Evolutionary conservation across 2,113 vertebrate genomes (phyloP).

Genomic region (Larimichthys polyactis): DNA sequence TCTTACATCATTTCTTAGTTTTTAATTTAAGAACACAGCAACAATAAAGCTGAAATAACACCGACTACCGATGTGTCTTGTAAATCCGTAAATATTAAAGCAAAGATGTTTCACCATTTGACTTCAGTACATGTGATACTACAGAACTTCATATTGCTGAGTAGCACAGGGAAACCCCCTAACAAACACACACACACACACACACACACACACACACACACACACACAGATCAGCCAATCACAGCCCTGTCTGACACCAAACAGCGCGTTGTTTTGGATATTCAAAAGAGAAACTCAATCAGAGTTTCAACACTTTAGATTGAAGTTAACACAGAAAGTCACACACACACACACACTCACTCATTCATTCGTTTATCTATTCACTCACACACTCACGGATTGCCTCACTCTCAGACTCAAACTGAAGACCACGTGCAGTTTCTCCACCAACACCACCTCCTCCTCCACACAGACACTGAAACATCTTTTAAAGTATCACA

Average conservation of each 20-base stretch:
- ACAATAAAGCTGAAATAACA: background rate
- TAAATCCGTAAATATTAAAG: background rate
- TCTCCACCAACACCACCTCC: background rate
- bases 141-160: background rate
- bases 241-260: slow-evolving; percentile 32
- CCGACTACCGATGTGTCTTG: background rate
- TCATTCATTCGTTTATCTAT: slow-evolving; percentile 20
- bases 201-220: slow-evolving; percentile 16
- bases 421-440: slow-evolving; percentile 50
- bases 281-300: slow-evolving; percentile 10
- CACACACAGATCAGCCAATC: slow-evolving; percentile 50
- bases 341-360: background rate
- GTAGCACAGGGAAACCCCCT: slow-evolving; percentile 36
- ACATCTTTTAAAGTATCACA: slow-evolving; percentile 19
- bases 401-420: slow-evolving; percentile 8
- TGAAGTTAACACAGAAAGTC: background rate
- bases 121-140: background rate
- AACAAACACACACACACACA: slow-evolving; percentile 12
- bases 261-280: slow-evolving; percentile 8
- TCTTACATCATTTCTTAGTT: background rate
- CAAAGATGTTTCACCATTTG: background rate
- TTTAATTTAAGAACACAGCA: background rate
- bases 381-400: background rate
- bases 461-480: slow-evolving; percentile 4
- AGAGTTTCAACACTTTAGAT: background rate